Conservation (phyloP, 1,140 invertebrate species). For the Camponotus vicinus region DNA sequence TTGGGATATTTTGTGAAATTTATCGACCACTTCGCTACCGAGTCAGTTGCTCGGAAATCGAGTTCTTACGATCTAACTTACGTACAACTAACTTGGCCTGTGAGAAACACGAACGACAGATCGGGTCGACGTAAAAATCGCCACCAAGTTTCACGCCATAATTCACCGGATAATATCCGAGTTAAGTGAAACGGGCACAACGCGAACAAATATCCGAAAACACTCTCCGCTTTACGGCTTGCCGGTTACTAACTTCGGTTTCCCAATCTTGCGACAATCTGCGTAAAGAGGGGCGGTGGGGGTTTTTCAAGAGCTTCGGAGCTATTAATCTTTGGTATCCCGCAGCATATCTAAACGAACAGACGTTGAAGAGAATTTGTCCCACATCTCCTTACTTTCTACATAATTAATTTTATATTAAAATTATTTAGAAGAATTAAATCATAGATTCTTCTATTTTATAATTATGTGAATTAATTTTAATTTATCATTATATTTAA, state of each 20-base stretch:
- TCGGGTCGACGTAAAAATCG: slow-evolving; percentile 60
- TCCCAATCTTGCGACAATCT: slow-evolving; percentile 24
- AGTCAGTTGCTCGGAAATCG: slow-evolving; percentile 38
- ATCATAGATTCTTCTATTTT: background rate
- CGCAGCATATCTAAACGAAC: slow-evolving; percentile 16
- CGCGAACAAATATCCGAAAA: slow-evolving; percentile 65
- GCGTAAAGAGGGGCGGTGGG: background rate
- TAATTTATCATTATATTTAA: background rate
- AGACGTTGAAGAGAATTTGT: background rate
- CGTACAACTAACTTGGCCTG: slow-evolving; percentile 30
- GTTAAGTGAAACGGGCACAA: slow-evolving; percentile 52
- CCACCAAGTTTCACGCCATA: slow-evolving; percentile 58
- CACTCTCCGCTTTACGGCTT: slow-evolving; percentile 50
- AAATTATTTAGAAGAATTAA: background rate
- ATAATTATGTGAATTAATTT: background rate
- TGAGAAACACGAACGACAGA: slow-evolving; percentile 60
- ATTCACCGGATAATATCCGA: slow-evolving; percentile 66
- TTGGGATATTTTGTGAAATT: slow-evolving; percentile 28
- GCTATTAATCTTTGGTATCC: slow-evolving; percentile 37
- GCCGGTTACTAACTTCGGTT: slow-evolving; percentile 41
- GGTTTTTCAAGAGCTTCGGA: background rate
- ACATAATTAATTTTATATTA: background rate
- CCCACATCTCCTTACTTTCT: background rate
- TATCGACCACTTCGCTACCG: slow-evolving; percentile 7
- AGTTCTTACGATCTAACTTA: slow-evolving; percentile 51